Percentiles rank a stretch among this genome's conserved stretches.
These are phyloP conservation scores for Drosophila aldrichi DNA, from an alignment of 2,888 invertebrate genomes.

Conservation along the genomic window DNA sequence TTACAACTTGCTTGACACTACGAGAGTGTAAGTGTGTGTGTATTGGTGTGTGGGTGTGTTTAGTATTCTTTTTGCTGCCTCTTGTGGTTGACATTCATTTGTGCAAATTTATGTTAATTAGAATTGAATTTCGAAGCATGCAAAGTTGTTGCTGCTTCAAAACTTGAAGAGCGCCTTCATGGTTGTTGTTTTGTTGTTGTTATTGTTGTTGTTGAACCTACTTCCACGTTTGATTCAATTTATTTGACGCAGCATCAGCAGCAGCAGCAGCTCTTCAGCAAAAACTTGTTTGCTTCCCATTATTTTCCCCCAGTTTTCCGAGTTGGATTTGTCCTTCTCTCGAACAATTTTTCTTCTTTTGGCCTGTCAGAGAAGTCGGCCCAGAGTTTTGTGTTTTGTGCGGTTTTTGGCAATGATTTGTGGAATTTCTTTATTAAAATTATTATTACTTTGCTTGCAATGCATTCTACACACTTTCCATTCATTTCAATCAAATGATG, in stretches of 20 bases:
- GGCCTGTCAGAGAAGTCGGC: slow-evolving; percentile 15
- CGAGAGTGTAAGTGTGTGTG: slow-evolving; percentile 11
- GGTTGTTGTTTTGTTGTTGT: slow-evolving; percentile 12
- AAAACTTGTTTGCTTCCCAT: slow-evolving; percentile 43
- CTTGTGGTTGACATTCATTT: slow-evolving; percentile 80
- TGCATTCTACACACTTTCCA: slow-evolving; percentile 37
- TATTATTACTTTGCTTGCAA: slow-evolving; percentile 46
- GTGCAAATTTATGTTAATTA: slow-evolving; percentile 81
- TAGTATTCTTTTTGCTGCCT: slow-evolving; percentile 42
- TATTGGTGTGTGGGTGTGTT: slow-evolving; percentile 10
- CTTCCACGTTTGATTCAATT: slow-evolving; percentile 76
- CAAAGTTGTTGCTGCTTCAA: slow-evolving; percentile 58
- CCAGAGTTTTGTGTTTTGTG: background rate
- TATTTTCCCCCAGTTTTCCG: slow-evolving; percentile 26
- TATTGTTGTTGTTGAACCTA: slow-evolving; percentile 25
- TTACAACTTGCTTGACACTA: slow-evolving; percentile 52
- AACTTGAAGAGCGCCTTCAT: slow-evolving; percentile 21
- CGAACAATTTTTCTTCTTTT: slow-evolving; percentile 22
- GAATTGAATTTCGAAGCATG: slow-evolving; percentile 79
- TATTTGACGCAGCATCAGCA: slow-evolving; percentile 54
- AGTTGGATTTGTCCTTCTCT: slow-evolving; percentile 18
- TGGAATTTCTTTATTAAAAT: slow-evolving; percentile 69
- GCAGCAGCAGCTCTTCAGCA: slow-evolving; percentile 12
- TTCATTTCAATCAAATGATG: slow-evolving; percentile 18
- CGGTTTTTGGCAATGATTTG: slow-evolving; percentile 71